phyloP scores from a whole-genome alignment of 2,888 invertebrate genomes.

The Nowickia ferox region DNA sequence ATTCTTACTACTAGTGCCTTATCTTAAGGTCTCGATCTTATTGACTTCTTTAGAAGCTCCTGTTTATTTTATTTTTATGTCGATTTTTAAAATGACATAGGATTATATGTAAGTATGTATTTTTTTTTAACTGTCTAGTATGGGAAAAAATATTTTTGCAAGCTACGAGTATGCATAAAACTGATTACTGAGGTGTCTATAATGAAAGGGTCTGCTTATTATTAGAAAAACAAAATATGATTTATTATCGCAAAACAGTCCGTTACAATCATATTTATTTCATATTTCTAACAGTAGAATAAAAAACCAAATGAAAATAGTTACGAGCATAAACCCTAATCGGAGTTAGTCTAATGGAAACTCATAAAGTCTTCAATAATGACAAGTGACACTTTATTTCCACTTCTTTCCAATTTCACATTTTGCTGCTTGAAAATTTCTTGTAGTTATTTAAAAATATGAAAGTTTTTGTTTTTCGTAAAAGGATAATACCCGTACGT shows the following conservation, averaged over 20 bases:
- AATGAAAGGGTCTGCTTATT: background rate
- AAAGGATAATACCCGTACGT: constrained; percentile 19
- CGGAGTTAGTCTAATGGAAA: constrained; percentile 64
- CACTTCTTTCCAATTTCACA: background rate
- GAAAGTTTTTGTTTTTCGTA: background rate
- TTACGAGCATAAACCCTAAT: constrained; percentile 4
- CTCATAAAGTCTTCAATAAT: constrained; percentile 68
- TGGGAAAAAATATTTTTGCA: too few species aligned
- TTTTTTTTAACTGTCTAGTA: too few species aligned
- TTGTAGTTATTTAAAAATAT: background rate
- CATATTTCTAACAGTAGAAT: background rate
- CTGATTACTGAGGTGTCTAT: background rate
- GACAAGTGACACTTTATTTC: constrained; percentile 68
- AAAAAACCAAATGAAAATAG: constrained; percentile 19
- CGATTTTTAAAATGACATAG: too few species aligned
- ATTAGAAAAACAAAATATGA: constrained; percentile 6
- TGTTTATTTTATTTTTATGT: too few species aligned
- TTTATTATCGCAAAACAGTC: background rate
- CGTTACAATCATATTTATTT: background rate
- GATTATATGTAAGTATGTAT: too few species aligned
- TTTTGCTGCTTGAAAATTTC: background rate
- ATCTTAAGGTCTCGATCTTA: too few species aligned
- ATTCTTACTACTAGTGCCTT: too few species aligned
- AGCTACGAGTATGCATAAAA: too few species aligned
- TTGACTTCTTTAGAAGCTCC: too few species aligned